Evolutionary conservation across 2,888 invertebrate genomes (phyloP).

Genomic region (Callinectes sapidus): DNA sequence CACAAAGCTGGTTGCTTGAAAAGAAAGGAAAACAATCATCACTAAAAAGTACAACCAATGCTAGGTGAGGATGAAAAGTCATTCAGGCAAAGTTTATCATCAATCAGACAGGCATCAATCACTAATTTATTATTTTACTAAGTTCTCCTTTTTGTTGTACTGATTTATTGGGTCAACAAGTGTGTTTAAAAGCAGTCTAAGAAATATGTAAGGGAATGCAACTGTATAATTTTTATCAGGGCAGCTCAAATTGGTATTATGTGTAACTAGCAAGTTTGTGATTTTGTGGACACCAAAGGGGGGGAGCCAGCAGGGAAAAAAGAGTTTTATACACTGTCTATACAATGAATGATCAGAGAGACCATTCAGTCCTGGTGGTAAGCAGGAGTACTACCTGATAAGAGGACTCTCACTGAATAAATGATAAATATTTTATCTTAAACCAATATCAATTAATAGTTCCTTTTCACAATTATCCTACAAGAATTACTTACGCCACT

Average conservation of each 20-base stretch:
- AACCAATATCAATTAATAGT: not conserved
- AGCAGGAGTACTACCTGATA: not conserved
- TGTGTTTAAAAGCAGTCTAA: not conserved
- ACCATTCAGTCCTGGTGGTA: not conserved
- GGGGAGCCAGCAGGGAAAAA: not conserved
- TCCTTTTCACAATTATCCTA: not conserved
- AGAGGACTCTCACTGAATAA: not conserved
- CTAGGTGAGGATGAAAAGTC: not conserved
- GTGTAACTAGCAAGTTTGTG: not conserved
- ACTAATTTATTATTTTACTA: not conserved
- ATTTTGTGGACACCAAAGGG: not conserved
- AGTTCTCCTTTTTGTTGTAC: not conserved
- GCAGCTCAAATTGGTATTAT: not conserved
- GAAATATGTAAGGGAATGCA: not conserved
- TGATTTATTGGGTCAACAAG: not conserved
- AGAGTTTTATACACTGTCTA: not conserved
- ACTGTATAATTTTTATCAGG: not conserved
- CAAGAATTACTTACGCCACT: not conserved
- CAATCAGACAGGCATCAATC: not conserved
- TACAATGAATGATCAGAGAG: not conserved
- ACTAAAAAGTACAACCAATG: not conserved
- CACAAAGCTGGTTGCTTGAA: constrained; percentile 2
- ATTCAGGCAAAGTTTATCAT: not conserved
- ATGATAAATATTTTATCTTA: not conserved
- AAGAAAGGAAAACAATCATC: not conserved